Base-by-base conservation (phyloP, 2,797 vertebrate species). In the Neoniphon sammara region DNA sequence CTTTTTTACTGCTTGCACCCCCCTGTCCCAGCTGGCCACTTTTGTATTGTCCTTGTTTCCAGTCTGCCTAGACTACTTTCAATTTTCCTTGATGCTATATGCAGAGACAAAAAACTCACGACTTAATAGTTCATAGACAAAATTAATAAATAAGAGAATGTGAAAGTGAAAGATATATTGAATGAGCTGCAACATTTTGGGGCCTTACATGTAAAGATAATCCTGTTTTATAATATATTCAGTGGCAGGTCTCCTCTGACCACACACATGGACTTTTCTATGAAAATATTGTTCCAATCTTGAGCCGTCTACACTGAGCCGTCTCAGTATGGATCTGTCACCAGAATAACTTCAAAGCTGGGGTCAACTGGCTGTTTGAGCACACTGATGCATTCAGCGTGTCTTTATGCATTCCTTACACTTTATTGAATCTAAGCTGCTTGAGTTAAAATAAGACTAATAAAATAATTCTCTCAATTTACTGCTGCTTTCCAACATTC, bases 401-500 rank as follows among this genome's bases (percentile, higher is more conserved):
- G 15, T 17, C 31, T 50, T 49, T 20, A 1, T 46, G 25, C 50
- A 55, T 25, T 50, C 53, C 6, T 55, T 57, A 75, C 47, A 18
- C 31, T 2, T 15, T 68, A 73, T 84, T 75, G 42, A 57, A 77
- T 78, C 83, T 21, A 70, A 59, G 25, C 14, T 58, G 54, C 85
- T 57, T 75, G 39, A 23, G 9, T 2, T 1, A 23, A 31, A 7
- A 23, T 36, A 47, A 36, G 36, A 10, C 18, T 36, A 67, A 27
- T 30, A 23, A n/a, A 31, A 34, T 2, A 27, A 27, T 27, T 23
- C 63, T 50, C 20, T 50, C 27, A 0, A 47, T 42, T 69, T 15
- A 3, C 18, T 10, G 25, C 6, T 50, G 18, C 60, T 49, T 25
- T 27, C 57, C 36, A 60, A 21, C 27, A 55, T 21, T 2, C 5